Evolutionary conservation across 2,113 vertebrate genomes (phyloP).

Genomic region (Brachirus orientalis): DNA sequence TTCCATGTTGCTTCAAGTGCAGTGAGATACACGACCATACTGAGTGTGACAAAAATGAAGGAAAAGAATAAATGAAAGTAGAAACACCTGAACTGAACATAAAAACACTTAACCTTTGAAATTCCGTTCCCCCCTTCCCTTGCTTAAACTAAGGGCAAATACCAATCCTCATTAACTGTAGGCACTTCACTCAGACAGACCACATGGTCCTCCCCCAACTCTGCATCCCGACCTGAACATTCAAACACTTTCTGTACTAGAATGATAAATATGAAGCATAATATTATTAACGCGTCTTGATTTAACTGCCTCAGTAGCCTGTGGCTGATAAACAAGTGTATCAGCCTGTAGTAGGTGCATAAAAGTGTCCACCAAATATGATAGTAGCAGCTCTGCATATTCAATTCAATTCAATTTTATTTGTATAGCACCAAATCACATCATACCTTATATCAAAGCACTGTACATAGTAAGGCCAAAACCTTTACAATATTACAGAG

Average conservation of each 20-base stretch:
- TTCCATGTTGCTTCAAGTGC: too few relatives aligned
- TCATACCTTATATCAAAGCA: too few relatives aligned
- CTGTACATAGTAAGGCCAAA: too few relatives aligned
- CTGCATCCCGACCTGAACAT: background rate
- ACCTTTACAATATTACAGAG: too few relatives aligned
- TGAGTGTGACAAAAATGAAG: too few relatives aligned
- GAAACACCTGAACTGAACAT: too few relatives aligned
- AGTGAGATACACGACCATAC: too few relatives aligned
- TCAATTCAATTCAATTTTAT: too few relatives aligned
- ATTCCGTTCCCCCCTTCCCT: slow-evolving; percentile 1
- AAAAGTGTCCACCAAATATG: slow-evolving; percentile 5
- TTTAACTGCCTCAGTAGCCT: slow-evolving; percentile 12
- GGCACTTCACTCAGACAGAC: background rate
- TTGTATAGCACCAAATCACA: too few relatives aligned
- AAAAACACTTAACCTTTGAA: slow-evolving; percentile 12
- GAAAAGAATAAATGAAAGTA: too few relatives aligned
- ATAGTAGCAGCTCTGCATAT: slow-evolving; percentile 7
- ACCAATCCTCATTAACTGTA: slow-evolving; percentile 4
- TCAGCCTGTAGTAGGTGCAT: background rate
- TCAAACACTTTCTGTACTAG: slow-evolving; percentile 2
- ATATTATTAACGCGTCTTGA: slow-evolving; percentile 2
- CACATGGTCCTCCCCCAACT: background rate
- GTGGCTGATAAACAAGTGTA: background rate
- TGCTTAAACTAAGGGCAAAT: slow-evolving; percentile 6
- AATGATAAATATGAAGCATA: slow-evolving; percentile 7